Evolutionary conservation across 1,140 invertebrate genomes (phyloP), one percentile per base, ranked within the genome.

Genomic region (Augochlora pura): DNA sequence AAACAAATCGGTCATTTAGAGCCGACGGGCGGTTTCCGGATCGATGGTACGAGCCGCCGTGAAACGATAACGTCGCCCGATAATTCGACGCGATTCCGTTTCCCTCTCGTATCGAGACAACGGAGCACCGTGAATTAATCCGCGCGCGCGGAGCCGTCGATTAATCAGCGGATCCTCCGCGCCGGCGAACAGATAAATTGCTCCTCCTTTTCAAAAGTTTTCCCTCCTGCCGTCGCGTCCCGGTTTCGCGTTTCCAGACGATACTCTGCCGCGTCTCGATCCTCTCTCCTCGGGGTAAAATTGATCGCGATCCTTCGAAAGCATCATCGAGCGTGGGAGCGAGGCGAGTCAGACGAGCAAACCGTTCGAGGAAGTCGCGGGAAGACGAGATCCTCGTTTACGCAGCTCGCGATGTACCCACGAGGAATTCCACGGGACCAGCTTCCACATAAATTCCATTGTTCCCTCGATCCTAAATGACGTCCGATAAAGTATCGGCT

Each of bases 401-500:
- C 32, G 32, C 10, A 2, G 42, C 42, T 46, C 42, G 42, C 42
- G 2, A 46, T 10, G 42, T 10, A 10, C 10, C 42, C 0, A 2
- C 42, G 42, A 46, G 42, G 42, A 46, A 46, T 46, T 10, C 42
- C 42, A 12, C 42, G 42, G 49, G 49, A 60, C 12, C 12, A n/a
- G 23, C 25, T 25, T 62, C 60, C 32, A 32, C 60, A 32, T 62
- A 62, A 62, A 62, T 62, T 62, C 60, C 16, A 25, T 3, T 32
- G 54, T 70, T 70, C 66, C 54, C 62, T 4, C 49, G 74, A 77
- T 77, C 21, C 39, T 49, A 70, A 70, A 70, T 16, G 54, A 1
- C 3, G 14, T 27, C 49, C 57, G 60, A 77, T 69, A 69, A 77
- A 70, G 46, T 69, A 77, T 77, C 74, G 66, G 10, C 39, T 68